Evolutionary conservation across 2,888 invertebrate genomes (phyloP).

Genomic region (Hirtodrosophila alboralis): DNA sequence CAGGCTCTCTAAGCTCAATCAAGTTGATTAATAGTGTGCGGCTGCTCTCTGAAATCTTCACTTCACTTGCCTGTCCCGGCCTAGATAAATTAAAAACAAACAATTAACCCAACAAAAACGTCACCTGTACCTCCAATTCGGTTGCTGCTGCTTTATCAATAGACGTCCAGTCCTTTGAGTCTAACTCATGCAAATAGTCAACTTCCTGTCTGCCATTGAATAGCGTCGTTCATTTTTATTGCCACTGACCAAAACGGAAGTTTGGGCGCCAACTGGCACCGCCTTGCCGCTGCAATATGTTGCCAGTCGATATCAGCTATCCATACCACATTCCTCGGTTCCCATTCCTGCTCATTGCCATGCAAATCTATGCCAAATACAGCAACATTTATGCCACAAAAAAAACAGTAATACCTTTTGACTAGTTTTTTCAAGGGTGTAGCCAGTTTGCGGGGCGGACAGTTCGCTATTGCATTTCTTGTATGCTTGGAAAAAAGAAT

Average conservation of each 20-base stretch:
- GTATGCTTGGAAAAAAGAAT: constrained; percentile 24
- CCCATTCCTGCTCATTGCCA: constrained; percentile 48
- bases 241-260: constrained; percentile 61
- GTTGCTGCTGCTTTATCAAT: constrained; percentile 41
- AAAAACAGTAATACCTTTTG: constrained; percentile 59
- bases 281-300: constrained; percentile 62
- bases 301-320: constrained; percentile 62
- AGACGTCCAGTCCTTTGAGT: constrained; percentile 23
- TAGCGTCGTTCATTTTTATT: constrained; percentile 64
- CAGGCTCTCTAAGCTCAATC: constrained; percentile 48
- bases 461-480: constrained; percentile 27
- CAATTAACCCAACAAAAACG: constrained; percentile 67
- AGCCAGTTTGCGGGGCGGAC: constrained; percentile 11
- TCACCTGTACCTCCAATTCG: constrained; percentile 48
- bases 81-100: constrained; percentile 62
- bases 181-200: constrained; percentile 63
- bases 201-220: constrained; percentile 51
- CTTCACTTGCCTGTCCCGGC: constrained; percentile 43
- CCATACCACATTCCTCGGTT: not conserved
- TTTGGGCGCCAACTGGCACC: constrained; percentile 32
- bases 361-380: constrained; percentile 76
- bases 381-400: constrained; percentile 70
- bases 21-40: constrained; percentile 73
- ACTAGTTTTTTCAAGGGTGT: constrained; percentile 34
- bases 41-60: constrained; percentile 53